Base-by-base conservation (phyloP, 2,888 invertebrate species). In the Chrysomela aeneicollis region DNA sequence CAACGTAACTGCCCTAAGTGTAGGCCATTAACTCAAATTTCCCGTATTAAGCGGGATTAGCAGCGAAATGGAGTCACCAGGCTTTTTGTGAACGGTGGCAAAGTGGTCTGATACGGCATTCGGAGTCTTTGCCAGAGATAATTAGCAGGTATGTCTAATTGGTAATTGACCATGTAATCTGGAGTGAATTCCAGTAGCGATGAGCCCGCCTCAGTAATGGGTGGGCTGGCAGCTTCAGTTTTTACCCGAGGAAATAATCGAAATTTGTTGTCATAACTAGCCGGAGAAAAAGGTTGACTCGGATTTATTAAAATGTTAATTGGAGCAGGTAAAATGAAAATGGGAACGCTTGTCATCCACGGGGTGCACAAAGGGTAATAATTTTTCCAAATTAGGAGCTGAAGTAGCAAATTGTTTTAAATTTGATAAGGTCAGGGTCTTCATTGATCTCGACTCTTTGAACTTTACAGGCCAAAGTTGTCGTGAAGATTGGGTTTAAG, bases 141-240 rank as follows among this genome's bases (percentile, higher is more conserved):
- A 76, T 75, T 75, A 75, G 73, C 76, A 74, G 77, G 73, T 73
- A 76, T 71, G 71, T 73, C 76, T 78, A 77, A 78, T 78, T 78
- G 78, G 77, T 77, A 77, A 78, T 76, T 72, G 75, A 75, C 71
- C 74, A 71, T 75, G 73, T 76, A 77, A 78, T 76, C 73, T 68
- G 72, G 73, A 71, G 72, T 72, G 71, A 69, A 75, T 73, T 74
- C 73, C 77, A 72, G 77, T 76, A 77, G 76, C 76, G 57, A 59
- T 55, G 66, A 69, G 62, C 63, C 74, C 75, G 75, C 77, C 75
- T 73, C 64, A 12, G 47, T 57, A 46, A 57, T 57, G 57, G 57
- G 57, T 57, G 30, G 42, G 42, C 42, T 15, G 42, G 30, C 57
- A 15, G 57, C 21, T 57, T 42, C 15, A 15, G 2, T 42, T 42